Evolutionary conservation across 2,113 vertebrate species (phyloP).

Genomic region (Hassar affinis): DNA sequence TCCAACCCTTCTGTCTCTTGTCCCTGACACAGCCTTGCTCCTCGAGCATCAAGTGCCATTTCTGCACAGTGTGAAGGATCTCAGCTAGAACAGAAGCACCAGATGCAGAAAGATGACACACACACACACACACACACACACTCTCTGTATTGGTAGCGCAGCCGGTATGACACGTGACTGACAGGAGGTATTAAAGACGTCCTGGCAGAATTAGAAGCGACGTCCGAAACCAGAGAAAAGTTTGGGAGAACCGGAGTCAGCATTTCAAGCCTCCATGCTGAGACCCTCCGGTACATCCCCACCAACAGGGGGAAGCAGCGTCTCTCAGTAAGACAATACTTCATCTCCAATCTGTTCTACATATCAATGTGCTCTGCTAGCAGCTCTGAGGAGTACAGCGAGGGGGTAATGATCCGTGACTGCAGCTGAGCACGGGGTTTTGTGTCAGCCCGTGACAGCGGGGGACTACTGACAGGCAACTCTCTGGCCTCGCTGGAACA

Average conservation of each 20-base stretch:
- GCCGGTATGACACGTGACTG: not conserved
- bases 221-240: not conserved
- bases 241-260: not conserved
- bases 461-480: conserved; percentile 31
- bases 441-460: conserved; percentile 29
- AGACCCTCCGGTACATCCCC: conserved; percentile 25
- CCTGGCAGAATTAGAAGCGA: not conserved
- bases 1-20: not conserved
- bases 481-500: conserved; percentile 34
- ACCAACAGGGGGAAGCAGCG: conserved; percentile 68
- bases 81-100: conserved; percentile 28
- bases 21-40: not conserved
- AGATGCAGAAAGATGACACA: not conserved
- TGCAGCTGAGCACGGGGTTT: conserved; percentile 30
- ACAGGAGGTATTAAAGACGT: not conserved
- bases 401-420: conserved; percentile 64
- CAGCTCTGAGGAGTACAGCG: not conserved
- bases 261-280: not conserved
- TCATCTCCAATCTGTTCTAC: conserved; percentile 46
- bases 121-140: no score
- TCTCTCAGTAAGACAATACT: conserved; percentile 41
- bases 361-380: conserved; percentile 41
- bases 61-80: conserved; percentile 11
- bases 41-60: not conserved
- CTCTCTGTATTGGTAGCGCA: not conserved